These are phyloP conservation scores for Epicauta chinensis DNA, from an alignment of 1,140 invertebrate species.

Conservation along the genomic window DNA sequence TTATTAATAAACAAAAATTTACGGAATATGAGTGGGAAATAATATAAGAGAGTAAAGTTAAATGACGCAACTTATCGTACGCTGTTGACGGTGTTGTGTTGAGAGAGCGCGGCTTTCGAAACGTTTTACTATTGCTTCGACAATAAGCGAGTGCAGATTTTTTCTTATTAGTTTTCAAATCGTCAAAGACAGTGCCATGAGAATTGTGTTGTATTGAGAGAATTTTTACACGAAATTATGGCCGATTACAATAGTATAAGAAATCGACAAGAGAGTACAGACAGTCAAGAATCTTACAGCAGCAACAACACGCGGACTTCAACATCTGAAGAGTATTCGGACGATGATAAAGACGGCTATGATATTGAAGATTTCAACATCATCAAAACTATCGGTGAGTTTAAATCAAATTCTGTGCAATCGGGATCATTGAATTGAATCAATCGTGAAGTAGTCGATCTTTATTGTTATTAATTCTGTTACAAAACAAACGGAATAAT, in stretches of 20 bases:
- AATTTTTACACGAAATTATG: conserved; percentile 3
- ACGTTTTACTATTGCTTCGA: neutral
- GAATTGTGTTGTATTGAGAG: too few relatives aligned
- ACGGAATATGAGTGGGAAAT: conserved; percentile 6
- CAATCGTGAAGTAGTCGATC: too few relatives aligned
- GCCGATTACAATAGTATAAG: conserved; percentile 31
- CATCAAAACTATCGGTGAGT: conserved; percentile 74
- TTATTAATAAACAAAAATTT: too few relatives aligned
- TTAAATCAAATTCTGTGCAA: too few relatives aligned
- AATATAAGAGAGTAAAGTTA: neutral
- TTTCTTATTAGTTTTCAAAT: too few relatives aligned
- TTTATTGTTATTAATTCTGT: too few relatives aligned
- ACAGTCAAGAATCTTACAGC: conserved; percentile 36
- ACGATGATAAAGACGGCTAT: conserved; percentile 58
- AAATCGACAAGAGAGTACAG: conserved; percentile 41
- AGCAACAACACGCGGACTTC: conserved; percentile 25
- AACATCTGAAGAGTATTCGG: conserved; percentile 42
- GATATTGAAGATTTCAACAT: conserved; percentile 72
- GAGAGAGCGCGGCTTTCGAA: conserved; percentile 13
- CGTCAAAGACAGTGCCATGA: too few relatives aligned
- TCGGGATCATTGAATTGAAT: too few relatives aligned
- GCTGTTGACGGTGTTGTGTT: too few relatives aligned
- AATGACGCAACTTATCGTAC: conserved; percentile 2
- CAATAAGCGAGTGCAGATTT: too few relatives aligned
- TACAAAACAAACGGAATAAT: too few relatives aligned